Conservation (phyloP, 37 sponge, comb jelly and placozoan genomes). For the Diacarnus erythraeanus region DNA sequence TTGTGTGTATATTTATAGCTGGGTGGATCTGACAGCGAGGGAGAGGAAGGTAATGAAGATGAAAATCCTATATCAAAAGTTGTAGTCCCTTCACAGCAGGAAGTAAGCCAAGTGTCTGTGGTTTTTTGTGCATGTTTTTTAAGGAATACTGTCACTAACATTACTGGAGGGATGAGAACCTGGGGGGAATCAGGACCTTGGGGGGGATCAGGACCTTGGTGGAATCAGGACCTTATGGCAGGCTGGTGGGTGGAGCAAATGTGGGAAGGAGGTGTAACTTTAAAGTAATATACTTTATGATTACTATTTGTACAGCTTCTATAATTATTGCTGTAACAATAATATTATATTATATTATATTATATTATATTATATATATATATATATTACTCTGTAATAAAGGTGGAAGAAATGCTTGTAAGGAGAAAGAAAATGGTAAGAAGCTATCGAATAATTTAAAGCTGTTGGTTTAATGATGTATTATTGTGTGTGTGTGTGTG, state of each 20-base stretch:
- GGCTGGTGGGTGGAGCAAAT: no score
- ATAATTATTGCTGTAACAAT: neutral
- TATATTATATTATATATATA: neutral
- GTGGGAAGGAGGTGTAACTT: no score
- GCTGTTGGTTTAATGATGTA: neutral
- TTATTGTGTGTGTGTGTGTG: no score
- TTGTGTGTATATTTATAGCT: neutral
- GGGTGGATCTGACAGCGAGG: conserved; percentile 30
- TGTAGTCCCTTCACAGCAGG: conserved; percentile 86
- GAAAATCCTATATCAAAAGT: conserved; percentile 39
- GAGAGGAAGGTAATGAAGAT: conserved; percentile 56
- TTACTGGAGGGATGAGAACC: no score
- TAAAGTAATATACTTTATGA: no score
- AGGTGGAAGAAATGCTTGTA: conserved; percentile 85
- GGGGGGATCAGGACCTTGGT: no score
- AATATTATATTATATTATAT: neutral
- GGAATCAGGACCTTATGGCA: no score
- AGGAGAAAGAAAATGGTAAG: conserved; percentile 80
- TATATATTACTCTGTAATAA: neutral
- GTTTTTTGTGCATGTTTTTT: neutral
- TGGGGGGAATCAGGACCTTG: no score
- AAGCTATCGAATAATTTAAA: neutral
- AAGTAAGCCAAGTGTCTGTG: conserved; percentile 43
- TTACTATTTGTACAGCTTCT: no score
- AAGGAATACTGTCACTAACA: no score